phyloP scores from a whole-genome alignment of 2,797 vertebrate genomes.

The Neosilurus hyrtlii region DNA sequence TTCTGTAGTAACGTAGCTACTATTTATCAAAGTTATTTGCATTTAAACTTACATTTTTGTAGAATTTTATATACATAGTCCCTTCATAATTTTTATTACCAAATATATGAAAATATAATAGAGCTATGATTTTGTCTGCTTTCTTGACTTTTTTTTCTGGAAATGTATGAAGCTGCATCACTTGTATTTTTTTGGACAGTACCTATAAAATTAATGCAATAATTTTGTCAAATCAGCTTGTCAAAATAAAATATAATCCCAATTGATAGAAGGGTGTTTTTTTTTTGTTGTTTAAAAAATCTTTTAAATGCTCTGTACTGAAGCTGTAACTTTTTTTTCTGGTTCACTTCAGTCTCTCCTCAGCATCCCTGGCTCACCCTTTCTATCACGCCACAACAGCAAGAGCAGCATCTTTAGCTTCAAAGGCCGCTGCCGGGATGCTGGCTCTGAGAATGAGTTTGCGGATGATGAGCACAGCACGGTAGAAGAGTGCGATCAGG shows the following conservation, averaged over 20 bases:
- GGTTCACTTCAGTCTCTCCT: constrained; percentile 84
- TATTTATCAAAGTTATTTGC: no score
- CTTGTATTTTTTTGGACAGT: background rate
- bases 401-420: constrained; percentile 99
- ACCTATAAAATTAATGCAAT: background rate
- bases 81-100: no score
- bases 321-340: constrained; percentile 57
- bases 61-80: no score
- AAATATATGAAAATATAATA: no score
- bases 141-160: background rate
- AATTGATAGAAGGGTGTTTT: background rate
- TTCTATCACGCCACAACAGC: constrained; percentile 96
- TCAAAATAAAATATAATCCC: background rate
- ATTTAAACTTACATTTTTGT: no score
- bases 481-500: constrained; percentile 93
- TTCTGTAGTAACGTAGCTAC: no score
- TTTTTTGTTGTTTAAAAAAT: no score
- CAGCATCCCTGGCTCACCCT: constrained; percentile 95
- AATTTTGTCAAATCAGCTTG: background rate
- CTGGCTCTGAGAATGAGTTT: constrained; percentile 93
- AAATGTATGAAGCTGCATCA: background rate
- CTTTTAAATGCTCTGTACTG: background rate
- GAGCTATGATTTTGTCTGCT: no score
- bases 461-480: constrained; percentile 98
- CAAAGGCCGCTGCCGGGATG: constrained; percentile 86